Conservation (phyloP, 2,797 vertebrate genomes). For the Rachycentron canadum region DNA sequence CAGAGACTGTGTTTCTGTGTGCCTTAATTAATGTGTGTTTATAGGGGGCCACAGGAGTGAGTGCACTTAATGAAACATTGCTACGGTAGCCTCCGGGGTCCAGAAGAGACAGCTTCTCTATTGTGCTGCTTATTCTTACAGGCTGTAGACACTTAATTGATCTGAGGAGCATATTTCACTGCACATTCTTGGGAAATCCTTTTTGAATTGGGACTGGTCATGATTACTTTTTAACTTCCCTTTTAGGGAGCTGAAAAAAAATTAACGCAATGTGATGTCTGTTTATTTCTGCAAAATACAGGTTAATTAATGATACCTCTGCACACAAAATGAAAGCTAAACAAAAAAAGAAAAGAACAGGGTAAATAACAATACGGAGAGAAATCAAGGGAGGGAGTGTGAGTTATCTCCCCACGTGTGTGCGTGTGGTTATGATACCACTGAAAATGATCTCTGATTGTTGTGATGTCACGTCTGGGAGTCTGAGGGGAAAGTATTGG, state of each 20-base stretch:
- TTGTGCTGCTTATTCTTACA: conserved; percentile 95
- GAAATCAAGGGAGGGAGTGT: conserved; percentile 12
- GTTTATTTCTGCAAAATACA: conserved; percentile 69
- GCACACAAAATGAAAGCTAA: conserved; percentile 33
- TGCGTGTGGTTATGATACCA: conserved; percentile 50
- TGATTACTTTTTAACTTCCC: conserved; percentile 81
- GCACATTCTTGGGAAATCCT: conserved; percentile 77
- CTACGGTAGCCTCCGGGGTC: conserved; percentile 94
- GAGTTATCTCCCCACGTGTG: conserved; percentile 2
- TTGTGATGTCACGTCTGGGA: conserved; percentile 87
- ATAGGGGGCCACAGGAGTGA: conserved; percentile 96
- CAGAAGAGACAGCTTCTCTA: conserved; percentile 94
- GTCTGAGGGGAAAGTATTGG: conserved; percentile 64
- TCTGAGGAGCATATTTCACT: conserved; percentile 92
- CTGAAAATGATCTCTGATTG: conserved; percentile 81
- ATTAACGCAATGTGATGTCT: conserved; percentile 61
- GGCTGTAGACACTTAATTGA: conserved; percentile 99
- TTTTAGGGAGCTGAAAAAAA: conserved; percentile 60
- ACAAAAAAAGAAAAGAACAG: conserved; percentile 21
- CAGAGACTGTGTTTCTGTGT: conserved; percentile 97
- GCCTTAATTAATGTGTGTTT: conserved; percentile 99
- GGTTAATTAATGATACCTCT: conserved; percentile 70
- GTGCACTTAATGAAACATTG: conserved; percentile 99
- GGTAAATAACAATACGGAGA: conserved; percentile 8
- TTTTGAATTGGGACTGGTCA: conserved; percentile 73